Base-by-base conservation (phyloP, 2,113 vertebrate species). In the Myxocyprinus asiaticus region DNA sequence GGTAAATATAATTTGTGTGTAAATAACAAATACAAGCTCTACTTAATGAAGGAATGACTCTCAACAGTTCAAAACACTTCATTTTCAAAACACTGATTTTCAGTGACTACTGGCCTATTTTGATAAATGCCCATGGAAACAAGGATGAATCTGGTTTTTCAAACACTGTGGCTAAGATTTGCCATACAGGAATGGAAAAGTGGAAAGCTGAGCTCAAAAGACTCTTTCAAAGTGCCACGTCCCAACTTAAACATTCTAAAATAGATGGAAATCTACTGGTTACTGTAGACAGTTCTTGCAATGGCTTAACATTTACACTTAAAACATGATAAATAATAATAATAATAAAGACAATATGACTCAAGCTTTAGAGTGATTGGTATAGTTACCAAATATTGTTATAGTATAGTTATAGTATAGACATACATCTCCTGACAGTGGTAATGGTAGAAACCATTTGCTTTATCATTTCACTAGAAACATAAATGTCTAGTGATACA, bases 81-180 rank as follows among this genome's bases (percentile, higher is more conserved):
- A n/a, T n/a, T n/a, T n/a, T n/a, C n/a, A n/a, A n/a, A n/a, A n/a
- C n/a, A n/a, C n/a, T n/a, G n/a, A n/a, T n/a, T n/a, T n/a, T n/a
- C n/a, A n/a, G n/a, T n/a, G n/a, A n/a, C n/a, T n/a, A n/a, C n/a
- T n/a, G n/a, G n/a, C 45, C n/a, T 44, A 58, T 72, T 44, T 15
- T 15, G 55, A 45, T 51, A 3, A 71, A 58, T 71, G n/a, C 45
- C 14, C 9, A 56, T 0, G n/a, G 55, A 59, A 58, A 72, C 42
- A 7, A 15, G 11, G 8, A 71, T 71, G 42, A 71, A 58, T 71
- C 53, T 11, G 42, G 55, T 43, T 59, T 72, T 72, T 72, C 9
- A 47, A 72, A 59, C 70, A 45, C 42, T 72, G 43, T 72, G 70
- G 69, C 55, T 72, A 72, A 17, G 43, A 47, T 5, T 58, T 58